Evolutionary conservation across 1,140 invertebrate genomes (phyloP).

Genomic region (Drosophila sp.): DNA sequence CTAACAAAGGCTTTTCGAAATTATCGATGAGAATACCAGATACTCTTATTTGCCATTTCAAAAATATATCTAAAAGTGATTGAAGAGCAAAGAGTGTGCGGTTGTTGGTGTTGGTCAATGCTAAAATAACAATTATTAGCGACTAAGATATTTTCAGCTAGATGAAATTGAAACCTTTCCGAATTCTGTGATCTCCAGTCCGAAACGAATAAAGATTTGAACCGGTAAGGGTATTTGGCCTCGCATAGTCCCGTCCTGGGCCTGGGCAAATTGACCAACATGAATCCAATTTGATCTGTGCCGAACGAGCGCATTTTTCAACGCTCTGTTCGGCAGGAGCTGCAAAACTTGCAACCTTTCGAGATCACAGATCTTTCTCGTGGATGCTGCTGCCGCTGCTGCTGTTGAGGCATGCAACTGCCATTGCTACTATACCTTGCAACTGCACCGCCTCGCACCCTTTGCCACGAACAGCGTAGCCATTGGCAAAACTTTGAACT

Average conservation of each 20-base stretch:
- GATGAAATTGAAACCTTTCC: too few species aligned
- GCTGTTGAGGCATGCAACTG: slow-evolving; percentile 16
- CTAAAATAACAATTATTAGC: too few species aligned
- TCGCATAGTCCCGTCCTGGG: not conserved
- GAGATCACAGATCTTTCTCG: slow-evolving; percentile 31
- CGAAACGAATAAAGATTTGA: not conserved
- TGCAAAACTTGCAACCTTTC: slow-evolving; percentile 33
- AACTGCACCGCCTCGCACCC: slow-evolving; percentile 23
- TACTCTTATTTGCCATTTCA: not conserved
- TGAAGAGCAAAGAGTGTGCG: too few species aligned
- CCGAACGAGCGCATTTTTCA: slow-evolving; percentile 65
- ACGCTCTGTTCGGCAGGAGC: slow-evolving; percentile 48
- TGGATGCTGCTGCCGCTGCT: slow-evolving; percentile 19
- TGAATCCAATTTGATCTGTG: slow-evolving; percentile 79
- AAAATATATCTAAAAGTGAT: too few species aligned
- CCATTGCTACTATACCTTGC: slow-evolving; percentile 3
- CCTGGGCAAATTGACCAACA: slow-evolving; percentile 55
- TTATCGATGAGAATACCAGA: not conserved
- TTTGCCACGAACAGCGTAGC: slow-evolving; percentile 39
- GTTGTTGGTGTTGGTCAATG: too few species aligned
- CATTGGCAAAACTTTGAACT: slow-evolving; percentile 77
- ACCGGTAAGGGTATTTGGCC: not conserved
- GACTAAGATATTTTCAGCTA: too few species aligned
- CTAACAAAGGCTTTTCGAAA: slow-evolving; percentile 5
- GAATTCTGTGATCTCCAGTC: too few species aligned